phyloP scores from a whole-genome alignment of 2,113 vertebrate genomes.

The Carettochelys insculpta region DNA sequence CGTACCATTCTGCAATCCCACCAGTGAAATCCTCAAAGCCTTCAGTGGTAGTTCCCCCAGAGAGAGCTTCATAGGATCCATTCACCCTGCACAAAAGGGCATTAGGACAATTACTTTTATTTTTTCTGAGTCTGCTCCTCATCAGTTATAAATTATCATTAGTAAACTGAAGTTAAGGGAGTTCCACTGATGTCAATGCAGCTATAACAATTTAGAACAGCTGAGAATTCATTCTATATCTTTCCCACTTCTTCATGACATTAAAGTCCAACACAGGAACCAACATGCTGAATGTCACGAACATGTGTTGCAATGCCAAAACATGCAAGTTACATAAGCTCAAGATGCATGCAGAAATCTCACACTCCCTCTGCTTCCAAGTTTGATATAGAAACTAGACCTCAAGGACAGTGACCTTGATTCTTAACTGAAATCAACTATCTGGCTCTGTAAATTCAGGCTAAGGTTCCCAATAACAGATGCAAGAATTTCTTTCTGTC shows the following conservation, averaged over 20 bases:
- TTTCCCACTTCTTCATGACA: background rate
- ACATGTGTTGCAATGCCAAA: background rate
- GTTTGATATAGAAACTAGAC: background rate
- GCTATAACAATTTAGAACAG: background rate
- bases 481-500: fast-evolving
- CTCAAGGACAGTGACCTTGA: background rate
- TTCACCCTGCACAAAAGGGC: conserved; percentile 77
- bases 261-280: background rate
- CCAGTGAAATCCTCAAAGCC: conserved; percentile 97
- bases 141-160: background rate
- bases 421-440: background rate
- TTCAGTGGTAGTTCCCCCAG: conserved; percentile 91
- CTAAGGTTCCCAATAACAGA: background rate
- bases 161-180: background rate
- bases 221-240: background rate
- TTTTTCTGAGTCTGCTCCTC: background rate
- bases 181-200: background rate
- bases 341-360: background rate
- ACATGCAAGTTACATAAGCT: background rate
- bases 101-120: background rate
- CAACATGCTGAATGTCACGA: background rate
- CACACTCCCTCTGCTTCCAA: background rate
- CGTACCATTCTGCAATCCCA: conserved; percentile 91
- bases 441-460: background rate
- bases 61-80: conserved; percentile 90